Evolutionary conservation across 2,888 invertebrate species (phyloP), one percentile per base, ranked within the genome.

Genomic region (Megastigmus dorsalis): DNA sequence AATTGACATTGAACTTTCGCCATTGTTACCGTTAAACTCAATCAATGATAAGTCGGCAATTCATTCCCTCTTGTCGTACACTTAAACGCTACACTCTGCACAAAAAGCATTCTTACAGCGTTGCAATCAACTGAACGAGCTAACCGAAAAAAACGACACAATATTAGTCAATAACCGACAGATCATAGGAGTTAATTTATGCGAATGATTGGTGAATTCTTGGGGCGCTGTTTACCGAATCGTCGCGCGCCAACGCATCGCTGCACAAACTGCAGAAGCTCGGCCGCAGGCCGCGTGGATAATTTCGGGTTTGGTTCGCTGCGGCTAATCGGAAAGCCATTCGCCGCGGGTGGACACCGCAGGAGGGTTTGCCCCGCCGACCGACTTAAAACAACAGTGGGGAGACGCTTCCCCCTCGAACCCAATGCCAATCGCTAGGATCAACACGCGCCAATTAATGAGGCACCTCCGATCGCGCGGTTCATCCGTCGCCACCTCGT

Each of bases 371-470:
- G n/a, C n/a, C n/a, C n/a, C n/a, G n/a, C n/a, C n/a, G n/a, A n/a
- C n/a, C 38, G 79, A 78, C 79, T 83, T 84, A 80, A 82, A 84
- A 84, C 80, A 84, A 84, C 84, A 84, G 80, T 72, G 80, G 82
- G 84, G 83, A 79, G 79, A 75, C 79, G 77, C 10, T 65, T 63
- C 69, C 75, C 69, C 50, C 23, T 50, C 3, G 26, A 45, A 26
- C 52, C 75, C n/a, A n/a, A n/a, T n/a, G 80, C 83, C 83, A 85
- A 84, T 85, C 80, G 81, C 82, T 75, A 84, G 79, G 80, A 82
- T 85, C 84, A 84, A 85, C 84, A 85, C 74, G 80, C 78, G 79
- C 80, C 82, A 84, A 85, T 85, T 84, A 85, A 82, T 81, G n/a
- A 79, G 77, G 76, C 26, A 26, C 3, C 23, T 26, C 81, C 80